Percentiles rank a stretch among this genome's conserved stretches.
Evolutionary conservation across 2,113 vertebrate genomes (phyloP).

Genomic region (Scalopus aquaticus): DNA sequence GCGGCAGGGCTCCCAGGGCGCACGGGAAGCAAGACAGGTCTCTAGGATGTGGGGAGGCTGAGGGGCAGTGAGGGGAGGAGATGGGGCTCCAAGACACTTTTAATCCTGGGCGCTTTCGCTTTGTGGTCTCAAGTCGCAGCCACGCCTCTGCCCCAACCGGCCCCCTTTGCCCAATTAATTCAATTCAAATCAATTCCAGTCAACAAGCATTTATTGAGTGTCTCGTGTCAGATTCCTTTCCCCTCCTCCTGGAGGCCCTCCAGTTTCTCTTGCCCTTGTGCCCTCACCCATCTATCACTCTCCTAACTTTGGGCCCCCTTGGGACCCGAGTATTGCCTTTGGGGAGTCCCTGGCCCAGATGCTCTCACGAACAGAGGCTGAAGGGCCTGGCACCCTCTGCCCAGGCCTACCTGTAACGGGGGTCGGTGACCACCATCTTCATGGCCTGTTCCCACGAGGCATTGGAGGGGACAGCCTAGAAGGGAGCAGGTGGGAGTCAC

Average conservation of each 20-base stretch:
- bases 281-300: background rate
- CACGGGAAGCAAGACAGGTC: background rate
- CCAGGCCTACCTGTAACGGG: slow-evolving; percentile 83
- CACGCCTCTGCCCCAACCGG: background rate
- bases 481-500: slow-evolving; percentile 39
- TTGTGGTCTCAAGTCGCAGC: background rate
- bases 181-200: slow-evolving; percentile 45
- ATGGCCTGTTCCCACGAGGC: slow-evolving; percentile 86
- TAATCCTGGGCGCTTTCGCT: background rate
- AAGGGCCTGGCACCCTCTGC: slow-evolving; percentile 35
- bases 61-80: background rate
- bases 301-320: background rate
- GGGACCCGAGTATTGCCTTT: background rate
- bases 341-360: background rate
- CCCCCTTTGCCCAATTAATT: slow-evolving; percentile 24
- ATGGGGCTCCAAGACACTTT: background rate
- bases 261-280: background rate
- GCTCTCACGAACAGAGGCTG: background rate
- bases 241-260: background rate
- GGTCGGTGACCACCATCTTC: slow-evolving; percentile 85
- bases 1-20: background rate
- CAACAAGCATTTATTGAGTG: slow-evolving; percentile 53
- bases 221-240: background rate
- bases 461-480: slow-evolving; percentile 85
- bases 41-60: background rate